A percentile compares a stretch with the other conserved stretches of the same genome.
phyloP scores from a whole-genome alignment of 2,113 vertebrate genomes.

The Oryzias melastigma region DNA sequence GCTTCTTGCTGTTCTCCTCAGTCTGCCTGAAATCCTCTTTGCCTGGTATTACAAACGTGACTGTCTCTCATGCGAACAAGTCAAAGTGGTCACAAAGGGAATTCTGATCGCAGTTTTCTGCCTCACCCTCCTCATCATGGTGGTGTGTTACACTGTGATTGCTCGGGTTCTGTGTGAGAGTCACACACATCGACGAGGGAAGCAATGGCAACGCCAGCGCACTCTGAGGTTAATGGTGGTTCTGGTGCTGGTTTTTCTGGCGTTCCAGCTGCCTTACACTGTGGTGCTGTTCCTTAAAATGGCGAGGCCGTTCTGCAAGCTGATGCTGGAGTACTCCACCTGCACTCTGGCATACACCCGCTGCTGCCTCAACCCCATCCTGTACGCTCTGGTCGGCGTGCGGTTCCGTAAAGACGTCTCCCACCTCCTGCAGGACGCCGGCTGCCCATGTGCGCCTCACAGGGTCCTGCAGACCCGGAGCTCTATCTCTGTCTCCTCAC shows the following conservation, averaged over 20 bases:
- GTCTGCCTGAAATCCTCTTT: slow-evolving; percentile 83
- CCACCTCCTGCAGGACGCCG: slow-evolving; percentile 57
- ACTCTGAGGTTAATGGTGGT: slow-evolving; percentile 85
- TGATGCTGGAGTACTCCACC: slow-evolving; percentile 81
- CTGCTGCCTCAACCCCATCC: slow-evolving; percentile 91
- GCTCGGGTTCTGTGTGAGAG: slow-evolving; percentile 77
- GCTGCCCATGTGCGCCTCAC: slow-evolving; percentile 42
- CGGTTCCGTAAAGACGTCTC: slow-evolving; percentile 86
- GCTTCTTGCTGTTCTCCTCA: slow-evolving; percentile 78
- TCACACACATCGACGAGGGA: slow-evolving; percentile 54
- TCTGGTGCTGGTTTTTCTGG: slow-evolving; percentile 85
- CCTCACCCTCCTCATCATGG: slow-evolving; percentile 85
- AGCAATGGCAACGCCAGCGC: slow-evolving; percentile 75
- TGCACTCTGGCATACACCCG: slow-evolving; percentile 84
- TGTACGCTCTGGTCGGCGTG: slow-evolving; percentile 88
- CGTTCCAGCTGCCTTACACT: slow-evolving; percentile 90
- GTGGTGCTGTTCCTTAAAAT: slow-evolving; percentile 80
- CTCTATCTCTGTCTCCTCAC: slow-evolving; percentile 40
- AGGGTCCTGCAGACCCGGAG: not conserved
- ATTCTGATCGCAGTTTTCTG: slow-evolving; percentile 81
- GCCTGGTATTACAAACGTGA: slow-evolving; percentile 24
- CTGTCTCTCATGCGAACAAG: slow-evolving; percentile 30
- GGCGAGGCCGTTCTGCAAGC: slow-evolving; percentile 69
- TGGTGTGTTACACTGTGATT: slow-evolving; percentile 80
- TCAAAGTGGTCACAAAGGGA: slow-evolving; percentile 73